A percentile compares a stretch with the other conserved stretches of the same genome.
phyloP scores from a whole-genome alignment of 2,888 invertebrate genomes.

The Thecocarcelia acutangulata region DNA sequence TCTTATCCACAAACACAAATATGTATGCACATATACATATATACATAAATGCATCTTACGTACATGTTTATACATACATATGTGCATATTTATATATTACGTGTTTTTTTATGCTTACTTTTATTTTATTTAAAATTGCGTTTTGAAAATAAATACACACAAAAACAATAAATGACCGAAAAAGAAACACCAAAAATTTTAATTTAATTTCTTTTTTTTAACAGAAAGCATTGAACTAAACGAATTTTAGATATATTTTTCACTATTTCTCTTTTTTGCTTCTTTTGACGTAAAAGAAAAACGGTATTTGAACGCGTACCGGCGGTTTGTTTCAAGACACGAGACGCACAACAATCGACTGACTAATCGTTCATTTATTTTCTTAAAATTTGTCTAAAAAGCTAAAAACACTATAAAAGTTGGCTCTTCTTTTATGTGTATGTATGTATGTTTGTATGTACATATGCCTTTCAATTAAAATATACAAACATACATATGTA shows the following conservation, averaged over 20 bases:
- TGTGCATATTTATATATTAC: not conserved
- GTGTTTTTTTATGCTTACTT: conserved; percentile 12
- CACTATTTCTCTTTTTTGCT: not conserved
- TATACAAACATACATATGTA: not conserved
- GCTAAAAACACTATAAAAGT: conserved; percentile 21
- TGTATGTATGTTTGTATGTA: not conserved
- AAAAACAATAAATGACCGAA: not conserved
- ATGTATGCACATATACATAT: not conserved
- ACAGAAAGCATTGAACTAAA: conserved; percentile 21
- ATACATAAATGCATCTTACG: too few species aligned
- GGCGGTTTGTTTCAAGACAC: conserved; percentile 64
- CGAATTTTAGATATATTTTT: conserved; percentile 5
- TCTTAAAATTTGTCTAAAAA: conserved; percentile 47
- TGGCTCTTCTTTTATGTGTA: conserved; percentile 46
- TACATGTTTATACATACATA: not conserved
- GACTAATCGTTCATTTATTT: conserved; percentile 55
- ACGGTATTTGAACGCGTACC: conserved; percentile 40
- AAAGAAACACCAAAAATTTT: not conserved
- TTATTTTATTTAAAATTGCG: not conserved
- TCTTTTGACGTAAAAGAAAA: conserved; percentile 22
- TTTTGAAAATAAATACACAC: conserved; percentile 5
- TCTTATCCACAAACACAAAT: too few species aligned
- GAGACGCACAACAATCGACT: conserved; percentile 73
- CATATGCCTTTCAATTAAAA: not conserved
- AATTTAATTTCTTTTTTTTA: not conserved